Evolutionary conservation across 2,888 invertebrate genomes (phyloP).

Genomic region (Volucella zonaria): DNA sequence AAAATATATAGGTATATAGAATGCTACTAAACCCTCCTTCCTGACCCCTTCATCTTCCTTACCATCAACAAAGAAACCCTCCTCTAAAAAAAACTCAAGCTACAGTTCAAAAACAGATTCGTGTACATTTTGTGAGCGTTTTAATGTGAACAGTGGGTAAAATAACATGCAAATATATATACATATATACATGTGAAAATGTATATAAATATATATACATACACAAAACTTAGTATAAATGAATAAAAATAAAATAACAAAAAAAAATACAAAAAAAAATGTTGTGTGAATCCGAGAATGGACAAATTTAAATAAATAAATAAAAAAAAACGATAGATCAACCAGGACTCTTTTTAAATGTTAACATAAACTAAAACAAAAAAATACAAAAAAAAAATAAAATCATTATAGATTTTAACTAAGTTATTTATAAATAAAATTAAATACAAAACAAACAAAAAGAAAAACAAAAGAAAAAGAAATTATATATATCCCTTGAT

Average conservation of each 20-base stretch:
- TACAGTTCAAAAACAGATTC: conserved; percentile 60
- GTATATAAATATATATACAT: conserved; percentile 52
- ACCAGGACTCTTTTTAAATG: conserved; percentile 74
- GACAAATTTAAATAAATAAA: conserved; percentile 50
- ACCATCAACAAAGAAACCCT: conserved; percentile 21
- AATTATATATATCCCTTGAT: conserved; percentile 72
- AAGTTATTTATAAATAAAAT: conserved; percentile 83
- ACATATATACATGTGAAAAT: conserved; percentile 13
- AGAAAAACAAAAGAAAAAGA: conserved; percentile 42
- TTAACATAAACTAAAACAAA: conserved; percentile 67
- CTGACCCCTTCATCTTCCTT: conserved; percentile 3
- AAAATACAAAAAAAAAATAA: conserved; percentile 75
- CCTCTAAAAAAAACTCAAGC: conserved; percentile 18
- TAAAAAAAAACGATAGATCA: conserved; percentile 50
- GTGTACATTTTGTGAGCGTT: conserved; percentile 71
- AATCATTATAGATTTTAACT: conserved; percentile 80
- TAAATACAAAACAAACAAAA: conserved; percentile 78
- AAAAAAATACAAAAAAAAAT: conserved; percentile 49
- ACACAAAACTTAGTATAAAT: conserved; percentile 62
- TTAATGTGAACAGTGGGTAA: conserved; percentile 66
- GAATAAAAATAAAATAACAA: conserved; percentile 63
- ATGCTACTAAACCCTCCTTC: conserved; percentile 50
- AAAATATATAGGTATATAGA: conserved; percentile 41
- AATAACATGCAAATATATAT: conserved; percentile 42
- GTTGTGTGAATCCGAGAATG: conserved; percentile 72